Evolutionary conservation across 2,113 vertebrate species (phyloP), one percentile per base, ranked within the genome.

Genomic region (Istiophorus platypterus): DNA sequence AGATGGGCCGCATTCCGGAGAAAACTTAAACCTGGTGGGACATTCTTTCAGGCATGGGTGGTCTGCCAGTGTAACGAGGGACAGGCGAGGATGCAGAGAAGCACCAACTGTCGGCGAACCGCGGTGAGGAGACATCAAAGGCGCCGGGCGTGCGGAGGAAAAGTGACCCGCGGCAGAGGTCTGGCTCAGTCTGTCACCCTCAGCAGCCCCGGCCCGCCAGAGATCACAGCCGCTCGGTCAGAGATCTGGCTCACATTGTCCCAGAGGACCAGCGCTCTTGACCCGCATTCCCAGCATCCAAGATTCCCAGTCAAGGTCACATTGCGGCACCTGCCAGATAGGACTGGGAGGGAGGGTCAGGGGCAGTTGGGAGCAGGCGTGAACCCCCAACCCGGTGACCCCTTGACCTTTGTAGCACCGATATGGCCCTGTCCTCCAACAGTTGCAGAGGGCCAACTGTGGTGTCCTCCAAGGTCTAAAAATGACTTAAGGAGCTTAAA

Each of bases 41-140:
- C 91, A 90, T 92, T 85, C 81, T 86, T 89, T 76, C 80, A 92
- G 69, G 86, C 64, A 82, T 85, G 93, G 93, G 93, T 94, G 94
- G 93, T 95, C 94, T 45, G 72, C 41, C 51, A 13, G 65, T 58
- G 81, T 78, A 79, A 85, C 65, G 79, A 51, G 27, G 69, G 81
- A 86, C 87, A 62, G 71, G 83, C 82, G 37, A 69, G 71, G 81
- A 67, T n/a, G 5, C 67, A 79, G 85, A 86, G 81, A 72, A 45
- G 81, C 74, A 71, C 94, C 93, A 95, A 93, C 93, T 94, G 93
- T 94, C 80, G 20, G 62, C 59, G 39, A 18, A 84, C 78, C 27
- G 75, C 34, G 27, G 84, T 42, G 70, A 86, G 77, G 52, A 29
- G 72, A 94, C 92, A 92, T 95, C 92, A 95, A 95, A 95, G 84